phyloP scores from a whole-genome alignment of 2,113 vertebrate species.

The Thomomys bottae region DNA sequence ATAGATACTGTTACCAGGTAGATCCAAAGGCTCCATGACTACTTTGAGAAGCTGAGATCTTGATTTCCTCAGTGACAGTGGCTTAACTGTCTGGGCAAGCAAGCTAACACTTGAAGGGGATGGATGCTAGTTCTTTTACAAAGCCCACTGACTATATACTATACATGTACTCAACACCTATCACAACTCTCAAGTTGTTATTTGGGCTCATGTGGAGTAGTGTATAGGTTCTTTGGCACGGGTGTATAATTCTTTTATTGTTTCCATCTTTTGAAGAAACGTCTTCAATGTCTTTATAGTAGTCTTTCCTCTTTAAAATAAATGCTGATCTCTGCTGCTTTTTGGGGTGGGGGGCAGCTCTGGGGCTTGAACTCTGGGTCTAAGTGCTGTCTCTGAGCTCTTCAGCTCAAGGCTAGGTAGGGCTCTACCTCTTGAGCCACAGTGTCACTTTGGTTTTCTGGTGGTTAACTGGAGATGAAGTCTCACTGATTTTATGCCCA shows the following conservation, averaged over 20 bases:
- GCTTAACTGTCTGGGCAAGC: not conserved
- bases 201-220: not conserved
- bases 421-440: too few species aligned
- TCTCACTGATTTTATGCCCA: too few species aligned
- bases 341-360: too few species aligned
- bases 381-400: too few species aligned
- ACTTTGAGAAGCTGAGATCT: not conserved
- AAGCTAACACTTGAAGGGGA: not conserved
- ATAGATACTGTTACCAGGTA: not conserved
- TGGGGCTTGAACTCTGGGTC: too few species aligned
- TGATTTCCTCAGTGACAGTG: constrained; percentile 9
- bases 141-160: not conserved
- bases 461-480: too few species aligned
- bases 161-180: not conserved
- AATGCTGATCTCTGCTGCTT: not conserved
- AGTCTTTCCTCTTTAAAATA: constrained; percentile 35
- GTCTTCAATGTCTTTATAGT: too few species aligned
- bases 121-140: not conserved
- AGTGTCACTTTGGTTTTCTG: too few species aligned
- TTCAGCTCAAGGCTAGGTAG: too few species aligned
- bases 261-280: too few species aligned
- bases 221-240: not conserved
- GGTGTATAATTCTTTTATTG: not conserved
- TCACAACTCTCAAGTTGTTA: not conserved
- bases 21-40: constrained; percentile 26